Percentiles rank a stretch among this genome's conserved stretches.
Conservation (phyloP, 1,140 invertebrate species). For the Lasaia peninsularis region DNA sequence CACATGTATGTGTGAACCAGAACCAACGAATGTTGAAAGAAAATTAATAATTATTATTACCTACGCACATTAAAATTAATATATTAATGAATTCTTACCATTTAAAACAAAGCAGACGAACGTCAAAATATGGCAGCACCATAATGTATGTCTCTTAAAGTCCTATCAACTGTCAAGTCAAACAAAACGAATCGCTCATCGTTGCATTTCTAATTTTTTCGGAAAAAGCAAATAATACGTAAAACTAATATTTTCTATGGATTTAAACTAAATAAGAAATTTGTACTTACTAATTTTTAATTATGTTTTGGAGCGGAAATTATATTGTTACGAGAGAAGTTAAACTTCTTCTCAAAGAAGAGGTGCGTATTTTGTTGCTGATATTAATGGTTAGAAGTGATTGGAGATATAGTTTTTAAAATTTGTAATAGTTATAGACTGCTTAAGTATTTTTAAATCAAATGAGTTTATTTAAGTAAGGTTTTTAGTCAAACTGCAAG, state of each 20-base stretch:
- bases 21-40: too few relatives aligned
- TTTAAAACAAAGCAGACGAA: too few relatives aligned
- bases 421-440: conserved; percentile 6
- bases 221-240: conserved; percentile 15
- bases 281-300: conserved; percentile 68
- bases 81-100: too few relatives aligned
- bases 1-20: too few relatives aligned
- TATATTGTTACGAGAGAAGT: conserved; percentile 60
- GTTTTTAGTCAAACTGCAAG: not conserved
- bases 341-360: conserved; percentile 62
- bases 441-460: not conserved
- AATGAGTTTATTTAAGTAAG: not conserved
- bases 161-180: conserved; percentile 12
- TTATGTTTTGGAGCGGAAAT: conserved; percentile 71
- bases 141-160: too few relatives aligned
- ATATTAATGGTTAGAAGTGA: conserved; percentile 63
- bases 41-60: too few relatives aligned
- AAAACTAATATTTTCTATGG: conserved; percentile 60
- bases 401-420: conserved; percentile 16
- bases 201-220: conserved; percentile 52
- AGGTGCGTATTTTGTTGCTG: conserved; percentile 64
- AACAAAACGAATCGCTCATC: conserved; percentile 52
- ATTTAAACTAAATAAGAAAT: conserved; percentile 53
- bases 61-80: too few relatives aligned
- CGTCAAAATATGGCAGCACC: too few relatives aligned